phyloP scores from a whole-genome alignment of 2,113 vertebrate species.

The Procapra przewalskii region DNA sequence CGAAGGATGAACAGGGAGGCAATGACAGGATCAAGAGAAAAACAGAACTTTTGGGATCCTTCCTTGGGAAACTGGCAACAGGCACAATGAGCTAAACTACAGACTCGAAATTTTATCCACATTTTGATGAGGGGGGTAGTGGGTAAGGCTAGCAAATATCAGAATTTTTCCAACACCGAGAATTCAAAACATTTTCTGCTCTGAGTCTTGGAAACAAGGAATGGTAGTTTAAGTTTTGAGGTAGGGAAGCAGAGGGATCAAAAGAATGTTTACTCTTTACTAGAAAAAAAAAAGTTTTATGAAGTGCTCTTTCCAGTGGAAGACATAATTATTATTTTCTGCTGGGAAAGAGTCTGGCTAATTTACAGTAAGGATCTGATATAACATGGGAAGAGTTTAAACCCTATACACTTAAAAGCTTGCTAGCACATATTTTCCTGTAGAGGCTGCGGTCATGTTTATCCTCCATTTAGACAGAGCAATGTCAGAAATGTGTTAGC shows the following conservation, averaged over 20 bases:
- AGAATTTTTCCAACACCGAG: constrained; percentile 37
- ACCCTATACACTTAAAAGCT: constrained; percentile 62
- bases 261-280: constrained; percentile 63
- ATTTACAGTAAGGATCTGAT: constrained; percentile 70
- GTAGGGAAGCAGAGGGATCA: constrained; percentile 53
- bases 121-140: neutral
- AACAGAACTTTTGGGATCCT: neutral
- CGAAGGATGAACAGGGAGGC: neutral
- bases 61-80: neutral
- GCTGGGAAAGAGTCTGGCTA: constrained; percentile 71
- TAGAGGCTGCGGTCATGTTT: constrained; percentile 67
- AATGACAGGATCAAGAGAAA: neutral
- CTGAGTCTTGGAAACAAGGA: constrained; percentile 60
- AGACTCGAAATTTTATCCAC: neutral
- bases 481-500: constrained; percentile 56
- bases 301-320: constrained; percentile 64
- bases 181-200: constrained; percentile 47
- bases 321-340: constrained; percentile 75
- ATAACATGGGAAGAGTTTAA: constrained; percentile 65
- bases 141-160: constrained; percentile 18
- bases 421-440: constrained; percentile 70
- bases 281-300: constrained; percentile 65
- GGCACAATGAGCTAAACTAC: neutral
- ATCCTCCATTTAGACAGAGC: constrained; percentile 43
- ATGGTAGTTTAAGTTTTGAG: constrained; percentile 19